These are phyloP conservation scores for Craniophora ligustri DNA, from an alignment of 2,888 invertebrate genomes.

Conservation along the genomic window DNA sequence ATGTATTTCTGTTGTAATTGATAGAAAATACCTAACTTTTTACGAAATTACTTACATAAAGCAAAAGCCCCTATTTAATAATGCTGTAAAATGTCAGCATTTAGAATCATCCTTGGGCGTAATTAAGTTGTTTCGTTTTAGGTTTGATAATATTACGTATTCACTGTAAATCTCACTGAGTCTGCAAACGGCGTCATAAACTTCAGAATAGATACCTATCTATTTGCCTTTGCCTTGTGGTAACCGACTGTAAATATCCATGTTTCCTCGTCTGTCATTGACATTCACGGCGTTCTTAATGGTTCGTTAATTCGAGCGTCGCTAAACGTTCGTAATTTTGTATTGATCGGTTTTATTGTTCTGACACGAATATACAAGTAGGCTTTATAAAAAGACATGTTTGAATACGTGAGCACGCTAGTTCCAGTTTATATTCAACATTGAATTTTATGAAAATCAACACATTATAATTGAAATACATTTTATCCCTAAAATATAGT, in stretches of 20 bases:
- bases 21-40: too few species aligned
- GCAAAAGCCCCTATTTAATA: constrained; percentile 9
- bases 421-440: too few species aligned
- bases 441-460: too few species aligned
- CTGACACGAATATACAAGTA: constrained; percentile 43
- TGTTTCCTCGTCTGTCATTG: constrained; percentile 67
- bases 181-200: constrained; percentile 59
- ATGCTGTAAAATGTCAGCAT: constrained; percentile 21
- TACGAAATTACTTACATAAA: too few species aligned
- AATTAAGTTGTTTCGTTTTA: constrained; percentile 39
- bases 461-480: too few species aligned
- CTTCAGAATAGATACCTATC: constrained; percentile 60
- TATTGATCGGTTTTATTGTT: constrained; percentile 64
- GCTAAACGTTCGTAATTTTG: constrained; percentile 63
- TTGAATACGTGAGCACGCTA: constrained; percentile 1
- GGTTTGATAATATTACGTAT: constrained; percentile 30
- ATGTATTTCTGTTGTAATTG: too few species aligned
- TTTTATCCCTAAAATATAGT: too few species aligned
- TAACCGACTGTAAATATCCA: constrained; percentile 66
- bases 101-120: constrained; percentile 10
- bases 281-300: constrained; percentile 71
- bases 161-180: constrained; percentile 39
- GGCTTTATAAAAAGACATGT: constrained; percentile 20
- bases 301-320: constrained; percentile 75
- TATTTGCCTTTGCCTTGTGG: constrained; percentile 55